Conservation (phyloP, 2,113 vertebrate species). For the Alligator mississippiensis region DNA sequence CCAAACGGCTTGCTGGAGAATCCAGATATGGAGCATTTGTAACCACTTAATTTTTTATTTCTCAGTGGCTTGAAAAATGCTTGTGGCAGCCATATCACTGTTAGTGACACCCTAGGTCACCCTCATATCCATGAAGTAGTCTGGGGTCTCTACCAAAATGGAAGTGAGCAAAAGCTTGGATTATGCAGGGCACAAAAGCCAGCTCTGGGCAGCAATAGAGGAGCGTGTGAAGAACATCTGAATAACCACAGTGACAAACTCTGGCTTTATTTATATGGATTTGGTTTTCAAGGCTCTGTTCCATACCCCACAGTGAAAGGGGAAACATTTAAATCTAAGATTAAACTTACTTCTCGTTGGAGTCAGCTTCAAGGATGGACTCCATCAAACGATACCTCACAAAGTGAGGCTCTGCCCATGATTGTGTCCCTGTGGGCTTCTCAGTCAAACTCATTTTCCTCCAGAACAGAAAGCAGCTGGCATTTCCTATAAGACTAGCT, state of each 20-base stretch:
- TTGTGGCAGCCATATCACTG: not conserved
- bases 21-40: not conserved
- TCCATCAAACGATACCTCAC: too few relatives aligned
- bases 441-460: not conserved
- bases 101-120: not conserved
- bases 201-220: not conserved
- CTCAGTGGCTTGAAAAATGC: not conserved
- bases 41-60: not conserved
- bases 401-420: too few relatives aligned
- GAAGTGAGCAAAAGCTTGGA: not conserved
- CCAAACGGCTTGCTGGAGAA: accelerated
- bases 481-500: not conserved
- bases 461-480: not conserved
- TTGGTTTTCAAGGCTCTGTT: not conserved
- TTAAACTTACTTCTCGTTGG: not conserved
- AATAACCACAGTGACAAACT: not conserved
- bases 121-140: not conserved
- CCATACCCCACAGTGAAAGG: accelerated
- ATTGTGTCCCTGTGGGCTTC: not conserved
- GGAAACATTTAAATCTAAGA: not conserved
- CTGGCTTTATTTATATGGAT: not conserved
- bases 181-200: not conserved
- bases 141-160: not conserved
- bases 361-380: not conserved
- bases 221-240: not conserved